phyloP scores from a whole-genome alignment of 2,113 vertebrate genomes.

The Electrona antarctica region DNA sequence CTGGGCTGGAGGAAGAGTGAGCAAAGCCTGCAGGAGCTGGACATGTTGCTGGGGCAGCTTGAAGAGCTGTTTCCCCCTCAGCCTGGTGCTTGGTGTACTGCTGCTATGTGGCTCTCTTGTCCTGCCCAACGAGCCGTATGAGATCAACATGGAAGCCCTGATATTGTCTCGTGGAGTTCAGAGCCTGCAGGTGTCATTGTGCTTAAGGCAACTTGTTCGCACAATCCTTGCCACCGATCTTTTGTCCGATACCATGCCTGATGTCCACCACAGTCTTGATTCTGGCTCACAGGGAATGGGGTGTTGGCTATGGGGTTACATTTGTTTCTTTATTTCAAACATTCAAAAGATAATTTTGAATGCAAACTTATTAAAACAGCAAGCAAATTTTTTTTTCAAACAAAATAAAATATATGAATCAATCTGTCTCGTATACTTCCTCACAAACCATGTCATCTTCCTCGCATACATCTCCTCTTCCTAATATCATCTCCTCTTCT shows the following conservation, averaged over 20 bases:
- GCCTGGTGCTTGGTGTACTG: constrained; percentile 87
- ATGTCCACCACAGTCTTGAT: constrained; percentile 84
- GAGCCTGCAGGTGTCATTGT: constrained; percentile 81
- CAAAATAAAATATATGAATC: no score
- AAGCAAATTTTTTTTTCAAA: no score
- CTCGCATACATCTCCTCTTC: no score
- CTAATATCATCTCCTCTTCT: no score
- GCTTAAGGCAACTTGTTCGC: constrained; percentile 89
- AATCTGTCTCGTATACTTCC: no score
- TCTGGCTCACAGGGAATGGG: constrained; percentile 89
- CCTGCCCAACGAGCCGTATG: constrained; percentile 90
- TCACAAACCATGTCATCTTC: no score
- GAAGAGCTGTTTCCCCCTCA: constrained; percentile 88
- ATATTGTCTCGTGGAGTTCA: constrained; percentile 71
- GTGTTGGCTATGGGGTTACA: no score
- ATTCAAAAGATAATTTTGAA: no score
- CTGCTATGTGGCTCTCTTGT: constrained; percentile 85
- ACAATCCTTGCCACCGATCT: constrained; percentile 89
- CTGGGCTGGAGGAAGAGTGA: constrained; percentile 81
- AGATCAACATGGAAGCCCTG: constrained; percentile 90
- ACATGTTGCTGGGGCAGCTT: constrained; percentile 86
- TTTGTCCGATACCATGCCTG: constrained; percentile 90
- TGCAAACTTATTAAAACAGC: no score
- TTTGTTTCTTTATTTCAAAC: no score
- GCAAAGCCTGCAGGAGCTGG: constrained; percentile 84